phyloP scores from a whole-genome alignment of 2,888 invertebrate genomes.

The Tyria jacobaeae region DNA sequence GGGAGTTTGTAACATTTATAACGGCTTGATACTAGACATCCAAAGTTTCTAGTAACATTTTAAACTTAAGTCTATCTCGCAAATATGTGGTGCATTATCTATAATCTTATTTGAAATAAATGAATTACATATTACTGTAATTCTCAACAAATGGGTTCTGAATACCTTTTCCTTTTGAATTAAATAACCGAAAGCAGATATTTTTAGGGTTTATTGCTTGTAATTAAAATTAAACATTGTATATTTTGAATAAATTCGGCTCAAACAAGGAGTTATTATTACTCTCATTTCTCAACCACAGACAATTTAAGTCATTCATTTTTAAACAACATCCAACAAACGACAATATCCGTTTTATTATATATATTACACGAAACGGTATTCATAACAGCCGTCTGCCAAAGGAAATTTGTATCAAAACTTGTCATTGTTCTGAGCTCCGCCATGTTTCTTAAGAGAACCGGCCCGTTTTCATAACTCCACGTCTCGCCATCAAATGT shows the following conservation, averaged over 20 bases:
- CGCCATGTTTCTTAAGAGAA: constrained; percentile 48
- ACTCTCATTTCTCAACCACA: constrained; percentile 13
- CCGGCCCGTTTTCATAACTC: constrained; percentile 59
- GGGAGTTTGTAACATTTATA: neutral
- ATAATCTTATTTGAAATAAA: neutral
- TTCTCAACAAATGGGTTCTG: neutral
- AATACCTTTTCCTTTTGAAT: neutral
- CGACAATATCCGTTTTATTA: constrained; percentile 49
- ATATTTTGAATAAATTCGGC: neutral
- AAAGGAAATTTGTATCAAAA: constrained; percentile 77
- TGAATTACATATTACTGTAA: neutral
- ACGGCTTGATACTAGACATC: neutral
- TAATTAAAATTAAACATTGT: neutral
- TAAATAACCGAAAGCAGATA: neutral
- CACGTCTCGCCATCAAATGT: constrained; percentile 47
- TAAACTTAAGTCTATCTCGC: neutral
- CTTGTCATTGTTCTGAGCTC: constrained; percentile 62
- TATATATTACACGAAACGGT: constrained; percentile 51
- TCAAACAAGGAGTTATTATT: neutral
- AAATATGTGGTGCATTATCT: too few species aligned
- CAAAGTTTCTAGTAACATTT: neutral
- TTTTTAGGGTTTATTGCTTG: neutral
- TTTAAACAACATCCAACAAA: constrained; percentile 41
- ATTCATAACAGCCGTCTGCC: constrained; percentile 64
- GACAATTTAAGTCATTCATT: constrained; percentile 33